Evolutionary conservation across 2,113 vertebrate species (phyloP), one percentile per base, ranked within the genome.

Genomic region (Salvelinus namaycush): DNA sequence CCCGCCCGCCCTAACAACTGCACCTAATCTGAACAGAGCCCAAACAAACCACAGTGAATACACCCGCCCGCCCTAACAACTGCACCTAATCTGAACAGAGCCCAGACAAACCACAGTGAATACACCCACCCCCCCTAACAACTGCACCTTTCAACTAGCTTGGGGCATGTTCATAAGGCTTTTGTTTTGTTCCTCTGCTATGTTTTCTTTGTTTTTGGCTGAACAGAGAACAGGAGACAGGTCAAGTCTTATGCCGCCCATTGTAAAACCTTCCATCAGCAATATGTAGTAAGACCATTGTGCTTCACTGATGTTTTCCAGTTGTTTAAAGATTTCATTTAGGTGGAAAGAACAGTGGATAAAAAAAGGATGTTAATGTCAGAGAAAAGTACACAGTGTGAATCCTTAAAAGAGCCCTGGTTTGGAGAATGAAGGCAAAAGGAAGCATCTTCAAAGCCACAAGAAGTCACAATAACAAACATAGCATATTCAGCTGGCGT

Each of bases 91-190:
- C 77, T 73, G 78, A 80, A 77, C 73, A 60, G 20, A 57, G 26
- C 26, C 26, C 26, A 27, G 26, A 27, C 59, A 76, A 76, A 72
- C 67, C 31, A 4, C 72, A 77, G 73, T 39, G 54, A 74, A 71
- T 66, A 74, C 68, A 20, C 66, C 78, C 69, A 72, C 66, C 77
- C 64, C 70, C 62, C 70, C 24, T 0, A 79, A 83, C 86, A 90
- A 83, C 87, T 90, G 89, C 77, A 81, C 4, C 5, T 84, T 82
- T 88, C 79, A 83, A 69, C 72, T 77, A 74, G 65, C 74, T 79
- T 87, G 88, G 84, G 82, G 68, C 74, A 0, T 72, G 76, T 73
- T 83, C 68, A 79, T 64, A 74, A 69, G 81, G 67, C 34, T 57
- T 74, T 75, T 81, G 39, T 66, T 80, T 54, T 62, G 64, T 13